A percentile compares a stretch with the other conserved stretches of the same genome.
phyloP scores from a whole-genome alignment of 2,797 vertebrate genomes.

The Acrocephalus scirpaceus region DNA sequence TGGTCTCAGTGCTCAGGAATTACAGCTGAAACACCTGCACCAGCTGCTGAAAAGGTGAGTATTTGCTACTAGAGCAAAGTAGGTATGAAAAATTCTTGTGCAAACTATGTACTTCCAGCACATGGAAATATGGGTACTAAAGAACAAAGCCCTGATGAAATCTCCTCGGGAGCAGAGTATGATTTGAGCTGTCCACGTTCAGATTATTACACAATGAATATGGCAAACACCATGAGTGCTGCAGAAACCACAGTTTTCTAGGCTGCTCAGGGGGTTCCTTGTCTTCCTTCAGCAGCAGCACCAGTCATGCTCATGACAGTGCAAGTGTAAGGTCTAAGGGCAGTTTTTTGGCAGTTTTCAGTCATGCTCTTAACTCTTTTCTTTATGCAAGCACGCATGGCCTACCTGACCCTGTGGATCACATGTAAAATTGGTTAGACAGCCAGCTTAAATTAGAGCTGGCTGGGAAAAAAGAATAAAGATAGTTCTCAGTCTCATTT shows the following conservation, averaged over 20 bases:
- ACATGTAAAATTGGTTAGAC: not conserved
- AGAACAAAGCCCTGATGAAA: not conserved
- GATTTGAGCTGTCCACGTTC: not conserved
- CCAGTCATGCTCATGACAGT: rapidly evolving
- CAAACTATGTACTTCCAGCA: not conserved
- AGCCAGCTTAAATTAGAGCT: not conserved
- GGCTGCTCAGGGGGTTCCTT: not conserved
- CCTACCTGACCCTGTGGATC: not conserved
- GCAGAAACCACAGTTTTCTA: not conserved
- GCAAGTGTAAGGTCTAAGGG: not conserved
- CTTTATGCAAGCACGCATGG: rapidly evolving
- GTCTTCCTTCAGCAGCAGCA: not conserved
- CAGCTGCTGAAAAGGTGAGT: not conserved
- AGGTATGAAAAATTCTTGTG: not conserved
- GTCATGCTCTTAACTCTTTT: not conserved
- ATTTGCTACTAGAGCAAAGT: not conserved
- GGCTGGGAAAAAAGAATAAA: not conserved
- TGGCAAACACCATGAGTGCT: not conserved
- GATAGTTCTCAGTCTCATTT: not conserved
- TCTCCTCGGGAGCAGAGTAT: not conserved
- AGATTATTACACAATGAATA: not conserved
- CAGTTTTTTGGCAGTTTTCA: not conserved
- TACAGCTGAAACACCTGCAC: not conserved
- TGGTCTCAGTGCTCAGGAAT: not conserved
- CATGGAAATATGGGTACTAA: not conserved